Conservation (phyloP, 2,113 vertebrate genomes). For the Bagarius yarrelli region DNA sequence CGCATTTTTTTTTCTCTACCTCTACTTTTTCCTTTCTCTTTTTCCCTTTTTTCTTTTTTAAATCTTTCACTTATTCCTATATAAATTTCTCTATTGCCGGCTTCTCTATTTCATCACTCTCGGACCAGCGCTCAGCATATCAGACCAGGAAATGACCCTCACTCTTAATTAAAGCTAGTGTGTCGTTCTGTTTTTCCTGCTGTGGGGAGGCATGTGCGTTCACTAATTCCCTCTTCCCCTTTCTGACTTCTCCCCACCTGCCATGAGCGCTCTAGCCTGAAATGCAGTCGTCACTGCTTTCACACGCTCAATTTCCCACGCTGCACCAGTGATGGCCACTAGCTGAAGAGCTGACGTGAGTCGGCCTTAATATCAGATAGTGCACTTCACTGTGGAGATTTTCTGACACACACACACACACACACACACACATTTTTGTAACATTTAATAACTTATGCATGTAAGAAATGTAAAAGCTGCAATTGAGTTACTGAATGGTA, state of each 20-base stretch:
- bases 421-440: not conserved
- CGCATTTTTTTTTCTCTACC: not conserved
- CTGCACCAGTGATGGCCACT: constrained; percentile 46
- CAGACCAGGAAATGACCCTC: constrained; percentile 72
- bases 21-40: not conserved
- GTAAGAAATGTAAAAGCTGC: not conserved
- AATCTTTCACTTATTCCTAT: not conserved
- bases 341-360: constrained; percentile 21
- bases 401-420: not conserved
- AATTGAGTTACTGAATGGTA: not conserved
- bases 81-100: not conserved
- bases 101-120: constrained; percentile 47
- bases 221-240: constrained; percentile 67
- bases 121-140: constrained; percentile 15
- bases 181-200: constrained; percentile 57
- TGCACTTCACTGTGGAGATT: constrained; percentile 3
- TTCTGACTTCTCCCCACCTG: constrained; percentile 69
- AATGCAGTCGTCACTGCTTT: constrained; percentile 65
- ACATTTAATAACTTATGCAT: not conserved
- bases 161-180: constrained; percentile 67
- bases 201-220: constrained; percentile 42
- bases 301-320: constrained; percentile 79
- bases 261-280: constrained; percentile 73
- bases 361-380: constrained; percentile 17
- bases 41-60: not conserved